Evolutionary conservation across 2,888 invertebrate species (phyloP).

Genomic region (Sarcophaga subvicina): DNA sequence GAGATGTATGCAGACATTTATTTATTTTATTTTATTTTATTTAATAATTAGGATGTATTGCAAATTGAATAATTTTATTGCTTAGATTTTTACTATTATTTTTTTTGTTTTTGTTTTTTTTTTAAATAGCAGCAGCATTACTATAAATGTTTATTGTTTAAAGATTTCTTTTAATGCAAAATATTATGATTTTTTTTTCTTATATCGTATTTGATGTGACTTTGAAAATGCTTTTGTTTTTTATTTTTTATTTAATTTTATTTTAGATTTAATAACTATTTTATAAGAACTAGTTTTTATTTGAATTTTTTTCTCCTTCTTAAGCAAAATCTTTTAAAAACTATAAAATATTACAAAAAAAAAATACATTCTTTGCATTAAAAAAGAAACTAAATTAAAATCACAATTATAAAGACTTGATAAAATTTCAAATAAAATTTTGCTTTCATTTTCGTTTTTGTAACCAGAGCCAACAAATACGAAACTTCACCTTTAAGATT

Average conservation of each 20-base stretch:
- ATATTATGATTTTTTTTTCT: not conserved
- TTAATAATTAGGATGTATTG: conserved; percentile 7
- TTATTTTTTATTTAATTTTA: not conserved
- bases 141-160: not conserved
- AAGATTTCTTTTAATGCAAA: not conserved
- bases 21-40: conserved; percentile 17
- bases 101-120: not conserved
- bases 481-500: conserved; percentile 64
- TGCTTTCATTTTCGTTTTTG: conserved; percentile 53
- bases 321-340: not conserved
- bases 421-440: conserved; percentile 53
- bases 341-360: not conserved
- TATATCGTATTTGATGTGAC: conserved; percentile 32
- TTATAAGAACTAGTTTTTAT: not conserved
- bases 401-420: conserved; percentile 82
- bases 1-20: no score
- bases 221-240: conserved; percentile 13
- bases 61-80: conserved; percentile 10
- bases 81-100: conserved; percentile 6
- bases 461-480: conserved; percentile 44
- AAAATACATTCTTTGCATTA: not conserved
- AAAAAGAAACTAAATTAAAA: conserved; percentile 79
- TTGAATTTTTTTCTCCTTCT: not conserved
- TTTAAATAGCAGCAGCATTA: conserved; percentile 9
- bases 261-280: not conserved